Percentiles rank a stretch among this genome's conserved stretches.
phyloP scores from a whole-genome alignment of 2,113 vertebrate genomes.

The Prionailurus viverrinus region DNA sequence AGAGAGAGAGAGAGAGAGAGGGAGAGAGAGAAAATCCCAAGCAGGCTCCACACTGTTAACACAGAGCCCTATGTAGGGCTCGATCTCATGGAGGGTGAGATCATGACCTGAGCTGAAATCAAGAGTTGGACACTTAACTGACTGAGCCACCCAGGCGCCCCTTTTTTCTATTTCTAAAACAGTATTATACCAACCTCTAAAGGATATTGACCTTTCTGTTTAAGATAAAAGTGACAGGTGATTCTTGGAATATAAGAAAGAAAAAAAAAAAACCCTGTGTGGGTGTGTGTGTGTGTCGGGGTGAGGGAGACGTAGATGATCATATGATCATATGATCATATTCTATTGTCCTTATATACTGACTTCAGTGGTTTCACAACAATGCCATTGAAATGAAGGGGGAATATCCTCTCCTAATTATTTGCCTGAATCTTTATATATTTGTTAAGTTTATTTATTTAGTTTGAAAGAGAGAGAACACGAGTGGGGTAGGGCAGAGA shows the following conservation, averaged over 20 bases:
- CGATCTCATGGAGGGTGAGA: too few species aligned
- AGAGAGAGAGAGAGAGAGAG: too few species aligned
- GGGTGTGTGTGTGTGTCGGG: not conserved
- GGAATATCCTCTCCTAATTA: not conserved
- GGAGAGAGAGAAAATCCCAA: too few species aligned
- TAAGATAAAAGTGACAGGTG: not conserved
- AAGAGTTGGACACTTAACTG: too few species aligned
- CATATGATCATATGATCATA: not conserved
- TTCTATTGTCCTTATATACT: not conserved
- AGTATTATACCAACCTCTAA: not conserved
- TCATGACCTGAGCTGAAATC: too few species aligned
- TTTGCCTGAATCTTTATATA: not conserved
- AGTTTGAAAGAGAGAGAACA: too few species aligned
- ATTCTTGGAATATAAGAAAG: slow-evolving; percentile 27
- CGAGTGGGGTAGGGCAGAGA: too few species aligned
- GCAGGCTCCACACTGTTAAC: too few species aligned
- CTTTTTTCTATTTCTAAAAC: slow-evolving; percentile 8
- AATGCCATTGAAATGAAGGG: not conserved
- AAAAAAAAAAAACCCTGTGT: not conserved
- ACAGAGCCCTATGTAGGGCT: too few species aligned
- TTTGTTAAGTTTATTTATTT: too few species aligned
- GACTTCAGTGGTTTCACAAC: not conserved
- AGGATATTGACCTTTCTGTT: not conserved
- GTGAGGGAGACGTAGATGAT: not conserved
- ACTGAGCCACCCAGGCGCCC: too few species aligned